Percentiles rank a stretch among this genome's conserved stretches.
These are phyloP conservation scores for Iphiclides podalirius DNA, from an alignment of 2,888 invertebrate species.

Conservation along the genomic window DNA sequence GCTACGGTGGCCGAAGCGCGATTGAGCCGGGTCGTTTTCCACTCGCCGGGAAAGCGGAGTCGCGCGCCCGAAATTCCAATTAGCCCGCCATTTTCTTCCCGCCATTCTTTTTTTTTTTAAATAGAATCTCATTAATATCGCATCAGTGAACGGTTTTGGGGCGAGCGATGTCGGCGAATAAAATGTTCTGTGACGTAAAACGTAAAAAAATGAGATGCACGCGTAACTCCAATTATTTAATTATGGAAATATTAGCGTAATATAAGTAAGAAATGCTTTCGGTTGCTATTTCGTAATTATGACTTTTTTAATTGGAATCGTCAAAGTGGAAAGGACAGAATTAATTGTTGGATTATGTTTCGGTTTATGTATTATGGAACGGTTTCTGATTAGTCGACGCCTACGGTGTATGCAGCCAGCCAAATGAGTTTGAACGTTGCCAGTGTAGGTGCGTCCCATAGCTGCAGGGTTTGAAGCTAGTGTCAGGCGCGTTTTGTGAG, in stretches of 20 bases:
- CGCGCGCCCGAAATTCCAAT: conserved; percentile 47
- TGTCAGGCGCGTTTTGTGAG: conserved; percentile 16
- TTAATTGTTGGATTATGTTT: background rate
- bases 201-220: conserved; percentile 4
- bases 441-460: conserved; percentile 18
- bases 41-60: conserved; percentile 52
- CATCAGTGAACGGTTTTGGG: conserved; percentile 16
- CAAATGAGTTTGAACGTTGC: background rate
- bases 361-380: too few species aligned
- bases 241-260: background rate
- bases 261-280: background rate
- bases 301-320: background rate
- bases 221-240: conserved; percentile 12
- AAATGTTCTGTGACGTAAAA: conserved; percentile 14
- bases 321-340: background rate
- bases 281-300: background rate
- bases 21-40: conserved; percentile 47
- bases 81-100: conserved; percentile 39
- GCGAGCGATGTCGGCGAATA: conserved; percentile 9
- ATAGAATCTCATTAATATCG: conserved; percentile 44
- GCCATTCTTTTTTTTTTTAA: conserved; percentile 26
- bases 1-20: conserved; percentile 38
- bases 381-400: background rate
- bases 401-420: conserved; percentile 4
- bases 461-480: conserved; percentile 8